A percentile compares a stretch with the other conserved stretches of the same genome.
Evolutionary conservation across 2,797 vertebrate genomes (phyloP).

Genomic region (Bovichtus diacanthus): DNA sequence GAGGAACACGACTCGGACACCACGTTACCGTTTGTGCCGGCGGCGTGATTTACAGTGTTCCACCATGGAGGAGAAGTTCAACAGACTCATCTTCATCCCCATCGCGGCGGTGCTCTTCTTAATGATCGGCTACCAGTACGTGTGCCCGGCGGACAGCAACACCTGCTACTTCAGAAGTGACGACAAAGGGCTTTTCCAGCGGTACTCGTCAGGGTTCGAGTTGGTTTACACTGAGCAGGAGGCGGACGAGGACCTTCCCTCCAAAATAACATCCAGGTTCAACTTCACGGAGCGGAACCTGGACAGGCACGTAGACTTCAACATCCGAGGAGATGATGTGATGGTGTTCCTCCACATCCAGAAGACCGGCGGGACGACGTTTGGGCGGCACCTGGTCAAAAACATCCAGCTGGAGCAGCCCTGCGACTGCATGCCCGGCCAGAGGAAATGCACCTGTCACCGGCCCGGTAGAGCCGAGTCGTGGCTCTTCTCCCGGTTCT

Average conservation of each 20-base stretch:
- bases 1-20: slow-evolving; percentile 41
- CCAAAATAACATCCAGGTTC: slow-evolving; percentile 83
- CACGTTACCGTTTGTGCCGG: slow-evolving; percentile 48
- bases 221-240: slow-evolving; percentile 76
- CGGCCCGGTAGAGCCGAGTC: slow-evolving; percentile 92
- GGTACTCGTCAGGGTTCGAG: slow-evolving; percentile 68
- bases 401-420: slow-evolving; percentile 96
- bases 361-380: slow-evolving; percentile 97
- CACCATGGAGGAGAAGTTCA: slow-evolving; percentile 94
- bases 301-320: slow-evolving; percentile 88
- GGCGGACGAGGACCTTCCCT: slow-evolving; percentile 78
- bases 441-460: slow-evolving; percentile 95
- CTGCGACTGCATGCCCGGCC: slow-evolving; percentile 91
- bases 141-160: slow-evolving; percentile 89
- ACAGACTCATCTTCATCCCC: slow-evolving; percentile 90
- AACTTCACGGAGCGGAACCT: slow-evolving; percentile 91
- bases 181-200: slow-evolving; percentile 68
- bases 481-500: slow-evolving; percentile 97
- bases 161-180: slow-evolving; percentile 84
- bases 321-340: slow-evolving; percentile 92
- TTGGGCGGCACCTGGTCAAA: slow-evolving; percentile 93
- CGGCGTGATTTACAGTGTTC: slow-evolving; percentile 61
- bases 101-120: slow-evolving; percentile 90
- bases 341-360: slow-evolving; percentile 97
- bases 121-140: slow-evolving; percentile 93